A percentile compares a stretch with the other conserved stretches of the same genome.
These are phyloP conservation scores for Metacarcinus magister DNA, from an alignment of 2,888 invertebrate genomes.

Conservation along the genomic window DNA sequence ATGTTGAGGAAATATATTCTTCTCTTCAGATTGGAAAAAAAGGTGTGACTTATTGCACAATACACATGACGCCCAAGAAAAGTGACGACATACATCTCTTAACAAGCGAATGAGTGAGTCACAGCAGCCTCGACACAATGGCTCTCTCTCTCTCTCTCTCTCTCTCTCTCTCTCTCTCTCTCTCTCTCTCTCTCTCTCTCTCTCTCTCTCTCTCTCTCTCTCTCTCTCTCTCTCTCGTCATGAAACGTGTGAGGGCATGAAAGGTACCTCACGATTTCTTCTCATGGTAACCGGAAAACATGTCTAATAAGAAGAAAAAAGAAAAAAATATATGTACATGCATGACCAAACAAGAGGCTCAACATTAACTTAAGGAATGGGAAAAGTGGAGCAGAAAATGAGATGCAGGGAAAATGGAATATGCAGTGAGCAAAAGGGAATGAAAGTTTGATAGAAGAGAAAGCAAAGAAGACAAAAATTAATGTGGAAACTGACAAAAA, in stretches of 20 bases:
- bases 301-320: neutral
- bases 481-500: neutral
- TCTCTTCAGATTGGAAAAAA: neutral
- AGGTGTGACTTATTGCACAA: neutral
- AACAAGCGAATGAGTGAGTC: neutral
- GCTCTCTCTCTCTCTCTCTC: neutral
- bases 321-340: neutral
- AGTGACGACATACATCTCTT: neutral
- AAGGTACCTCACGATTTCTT: neutral
- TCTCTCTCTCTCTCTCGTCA: neutral
- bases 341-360: neutral
- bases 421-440: neutral
- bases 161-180: neutral
- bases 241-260: neutral
- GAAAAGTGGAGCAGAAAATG: neutral
- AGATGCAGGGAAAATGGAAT: neutral
- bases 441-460: neutral
- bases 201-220: conserved; percentile 14
- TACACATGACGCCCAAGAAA: neutral
- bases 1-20: neutral
- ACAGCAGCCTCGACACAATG: neutral
- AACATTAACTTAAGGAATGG: neutral
- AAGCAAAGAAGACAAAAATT: neutral
- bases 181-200: conserved; percentile 22
- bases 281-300: neutral